Conservation (phyloP, 2,888 invertebrate species). For the Dolomedes plantarius region DNA sequence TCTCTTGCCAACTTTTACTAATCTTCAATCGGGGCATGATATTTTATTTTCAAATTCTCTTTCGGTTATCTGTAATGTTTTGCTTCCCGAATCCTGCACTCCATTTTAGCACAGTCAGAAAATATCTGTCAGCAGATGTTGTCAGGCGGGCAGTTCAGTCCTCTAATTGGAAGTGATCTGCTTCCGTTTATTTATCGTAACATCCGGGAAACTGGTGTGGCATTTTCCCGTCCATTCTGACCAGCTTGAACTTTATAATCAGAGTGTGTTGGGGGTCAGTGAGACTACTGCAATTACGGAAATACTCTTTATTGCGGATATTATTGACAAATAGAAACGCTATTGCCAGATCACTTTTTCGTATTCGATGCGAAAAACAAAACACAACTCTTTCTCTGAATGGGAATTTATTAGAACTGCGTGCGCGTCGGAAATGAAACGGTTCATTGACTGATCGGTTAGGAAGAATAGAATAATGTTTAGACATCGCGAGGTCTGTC, state of each 20-base stretch:
- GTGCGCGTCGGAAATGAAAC: background rate
- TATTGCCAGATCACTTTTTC: too few species aligned
- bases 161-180: conserved; percentile 9
- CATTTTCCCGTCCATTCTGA: background rate
- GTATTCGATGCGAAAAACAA: too few species aligned
- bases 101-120: background rate
- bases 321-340: background rate
- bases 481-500: too few species aligned
- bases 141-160: background rate
- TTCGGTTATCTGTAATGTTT: background rate
- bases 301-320: background rate
- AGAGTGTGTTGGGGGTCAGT: background rate
- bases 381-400: too few species aligned
- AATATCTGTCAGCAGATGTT: conserved; percentile 1
- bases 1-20: background rate
- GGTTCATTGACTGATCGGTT: conserved; percentile 5
- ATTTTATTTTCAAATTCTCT: background rate
- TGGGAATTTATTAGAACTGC: too few species aligned
- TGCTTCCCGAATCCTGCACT: background rate
- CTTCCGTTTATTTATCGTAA: background rate
- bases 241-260: background rate
- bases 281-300: background rate
- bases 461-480: too few species aligned
- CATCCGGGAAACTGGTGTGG: conserved; percentile 14
- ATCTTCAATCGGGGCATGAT: background rate